A percentile compares a stretch with the other conserved stretches of the same genome.
These are phyloP conservation scores for Portevinia maculata DNA, from an alignment of 2,888 invertebrate species.

Conservation along the genomic window DNA sequence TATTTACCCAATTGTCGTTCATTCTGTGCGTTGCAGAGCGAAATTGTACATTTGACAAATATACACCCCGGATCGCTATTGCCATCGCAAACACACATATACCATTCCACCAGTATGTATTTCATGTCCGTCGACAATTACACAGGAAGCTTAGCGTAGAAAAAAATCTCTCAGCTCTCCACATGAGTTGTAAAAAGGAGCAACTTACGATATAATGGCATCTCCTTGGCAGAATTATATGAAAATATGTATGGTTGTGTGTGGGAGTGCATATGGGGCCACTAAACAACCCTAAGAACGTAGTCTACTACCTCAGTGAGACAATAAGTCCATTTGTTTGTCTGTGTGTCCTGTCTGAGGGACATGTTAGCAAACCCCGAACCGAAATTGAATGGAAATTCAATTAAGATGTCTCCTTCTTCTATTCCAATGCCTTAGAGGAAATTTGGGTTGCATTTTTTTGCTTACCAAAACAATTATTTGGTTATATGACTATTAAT, in stretches of 20 bases:
- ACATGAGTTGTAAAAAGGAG: constrained; percentile 35
- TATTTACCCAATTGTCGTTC: constrained; percentile 69
- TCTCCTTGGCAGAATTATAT: constrained; percentile 36
- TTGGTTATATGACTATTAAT: constrained; percentile 28
- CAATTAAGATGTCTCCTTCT: constrained; percentile 42
- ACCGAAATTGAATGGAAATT: constrained; percentile 50
- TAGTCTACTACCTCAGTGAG: constrained; percentile 30
- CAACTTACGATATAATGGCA: constrained; percentile 23
- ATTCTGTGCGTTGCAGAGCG: constrained; percentile 33
- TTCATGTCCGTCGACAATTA: constrained; percentile 66
- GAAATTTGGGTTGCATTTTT: constrained; percentile 17
- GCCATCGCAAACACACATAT: constrained; percentile 49
- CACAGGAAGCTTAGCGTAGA: constrained; percentile 35
- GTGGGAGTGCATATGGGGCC: constrained; percentile 2
- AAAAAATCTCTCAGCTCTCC: constrained; percentile 23
- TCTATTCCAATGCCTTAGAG: constrained; percentile 16
- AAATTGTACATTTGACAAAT: constrained; percentile 66
- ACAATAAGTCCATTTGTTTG: constrained; percentile 55
- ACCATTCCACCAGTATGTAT: neutral
- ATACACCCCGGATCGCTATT: constrained; percentile 6
- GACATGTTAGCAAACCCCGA: constrained; percentile 23
- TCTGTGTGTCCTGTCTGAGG: constrained; percentile 30
- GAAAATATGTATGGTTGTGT: constrained; percentile 4
- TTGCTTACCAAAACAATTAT: constrained; percentile 38
- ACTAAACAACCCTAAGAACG: neutral